phyloP scores from a whole-genome alignment of 1,140 invertebrate species.

The Hycleus phaleratus region DNA sequence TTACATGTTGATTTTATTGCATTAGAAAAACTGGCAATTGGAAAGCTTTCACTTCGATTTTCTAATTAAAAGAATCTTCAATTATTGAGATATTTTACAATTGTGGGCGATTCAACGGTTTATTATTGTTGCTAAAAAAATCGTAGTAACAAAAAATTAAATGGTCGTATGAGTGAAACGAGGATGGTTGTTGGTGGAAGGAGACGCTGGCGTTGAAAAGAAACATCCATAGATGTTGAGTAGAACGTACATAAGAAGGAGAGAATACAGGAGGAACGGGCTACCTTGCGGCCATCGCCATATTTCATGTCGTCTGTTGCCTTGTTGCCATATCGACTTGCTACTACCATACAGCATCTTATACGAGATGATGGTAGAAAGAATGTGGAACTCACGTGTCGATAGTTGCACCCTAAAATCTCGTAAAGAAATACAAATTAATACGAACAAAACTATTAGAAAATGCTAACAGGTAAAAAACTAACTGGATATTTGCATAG shows the following conservation, averaged over 20 bases:
- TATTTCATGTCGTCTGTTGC: constrained; percentile 37
- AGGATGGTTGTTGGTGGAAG: too few relatives aligned
- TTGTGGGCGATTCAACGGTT: too few relatives aligned
- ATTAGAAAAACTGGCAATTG: neutral
- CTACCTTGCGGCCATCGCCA: constrained; percentile 34
- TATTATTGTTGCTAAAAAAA: too few relatives aligned
- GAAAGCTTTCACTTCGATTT: neutral
- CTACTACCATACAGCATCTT: constrained; percentile 16
- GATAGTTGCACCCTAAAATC: constrained; percentile 11
- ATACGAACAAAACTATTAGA: neutral
- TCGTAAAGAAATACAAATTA: neutral
- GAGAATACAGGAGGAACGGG: constrained; percentile 26
- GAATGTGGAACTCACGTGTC: constrained; percentile 19
- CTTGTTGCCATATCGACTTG: constrained; percentile 28
- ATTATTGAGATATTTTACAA: too few relatives aligned
- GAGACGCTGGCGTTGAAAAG: constrained; percentile 3
- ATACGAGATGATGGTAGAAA: neutral
- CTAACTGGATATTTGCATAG: constrained; percentile 24
- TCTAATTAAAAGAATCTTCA: neutral
- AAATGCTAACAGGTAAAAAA: constrained; percentile 21
- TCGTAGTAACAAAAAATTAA: too few relatives aligned
- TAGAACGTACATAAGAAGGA: constrained; percentile 17
- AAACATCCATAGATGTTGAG: constrained; percentile 10
- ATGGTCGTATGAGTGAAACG: too few relatives aligned
- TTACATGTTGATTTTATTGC: too few relatives aligned